A percentile compares a stretch with the other conserved stretches of the same genome.
Conservation (phyloP, 2,797 vertebrate species). For the Ptychobarbus kaznakovi region DNA sequence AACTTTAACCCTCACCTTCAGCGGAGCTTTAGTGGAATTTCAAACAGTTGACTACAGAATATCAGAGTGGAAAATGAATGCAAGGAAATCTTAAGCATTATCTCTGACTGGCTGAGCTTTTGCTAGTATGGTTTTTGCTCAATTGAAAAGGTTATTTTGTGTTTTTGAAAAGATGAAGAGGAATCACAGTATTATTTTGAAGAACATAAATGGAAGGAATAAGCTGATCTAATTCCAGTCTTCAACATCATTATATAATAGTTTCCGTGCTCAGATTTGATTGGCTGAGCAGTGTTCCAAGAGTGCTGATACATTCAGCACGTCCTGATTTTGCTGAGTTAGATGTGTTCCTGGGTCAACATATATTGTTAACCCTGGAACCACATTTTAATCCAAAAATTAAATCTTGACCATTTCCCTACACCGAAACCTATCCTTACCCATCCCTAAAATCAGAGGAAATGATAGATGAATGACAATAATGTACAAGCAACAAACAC, state of each 20-base stretch:
- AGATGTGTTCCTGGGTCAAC: no score
- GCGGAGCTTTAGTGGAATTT: slow-evolving; percentile 32
- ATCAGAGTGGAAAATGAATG: slow-evolving; percentile 41
- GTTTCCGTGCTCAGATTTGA: neutral
- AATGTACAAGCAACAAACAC: no score
- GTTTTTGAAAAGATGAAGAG: neutral
- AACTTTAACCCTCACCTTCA: slow-evolving; percentile 48
- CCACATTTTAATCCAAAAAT: no score
- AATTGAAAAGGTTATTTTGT: neutral
- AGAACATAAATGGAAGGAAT: neutral
- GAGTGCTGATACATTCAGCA: neutral
- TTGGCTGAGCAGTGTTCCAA: neutral
- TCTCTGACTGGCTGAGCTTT: slow-evolving; percentile 25
- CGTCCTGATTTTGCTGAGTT: no score
- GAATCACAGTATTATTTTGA: neutral
- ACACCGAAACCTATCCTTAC: no score
- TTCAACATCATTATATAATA: neutral
- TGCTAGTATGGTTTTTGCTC: neutral
- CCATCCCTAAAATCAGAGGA: no score
- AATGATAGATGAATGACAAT: no score
- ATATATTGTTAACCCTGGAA: no score
- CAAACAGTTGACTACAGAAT: slow-evolving; percentile 32
- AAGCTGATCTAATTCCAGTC: neutral
- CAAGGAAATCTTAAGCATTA: slow-evolving; percentile 22
- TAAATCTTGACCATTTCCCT: no score